These are phyloP conservation scores for Oxyura jamaicensis DNA, from an alignment of 2,113 vertebrate species.

Conservation along the genomic window DNA sequence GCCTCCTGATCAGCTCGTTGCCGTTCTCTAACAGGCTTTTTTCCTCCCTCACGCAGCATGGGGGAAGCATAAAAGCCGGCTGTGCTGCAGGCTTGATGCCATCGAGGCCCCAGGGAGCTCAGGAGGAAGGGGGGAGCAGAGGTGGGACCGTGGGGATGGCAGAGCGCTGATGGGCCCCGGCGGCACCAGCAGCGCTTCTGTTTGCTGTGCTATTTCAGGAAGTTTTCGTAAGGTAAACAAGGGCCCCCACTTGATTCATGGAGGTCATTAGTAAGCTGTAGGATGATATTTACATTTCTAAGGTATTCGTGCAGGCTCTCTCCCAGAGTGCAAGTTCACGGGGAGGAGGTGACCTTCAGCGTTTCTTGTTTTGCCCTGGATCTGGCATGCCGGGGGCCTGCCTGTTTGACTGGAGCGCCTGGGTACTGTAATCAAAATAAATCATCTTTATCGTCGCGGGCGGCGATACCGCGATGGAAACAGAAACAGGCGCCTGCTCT, in stretches of 20 bases:
- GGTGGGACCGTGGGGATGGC: accelerated
- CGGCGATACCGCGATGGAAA: neutral
- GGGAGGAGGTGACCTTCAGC: constrained; percentile 53
- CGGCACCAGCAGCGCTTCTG: neutral
- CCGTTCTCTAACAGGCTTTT: neutral
- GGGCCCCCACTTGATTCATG: constrained; percentile 33
- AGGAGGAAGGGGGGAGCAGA: neutral
- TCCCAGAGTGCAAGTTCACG: constrained; percentile 20
- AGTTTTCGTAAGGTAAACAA: constrained; percentile 37
- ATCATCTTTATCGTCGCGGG: constrained; percentile 37
- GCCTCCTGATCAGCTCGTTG: neutral
- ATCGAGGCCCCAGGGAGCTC: neutral
- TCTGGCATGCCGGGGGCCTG: neutral
- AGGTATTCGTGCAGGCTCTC: neutral
- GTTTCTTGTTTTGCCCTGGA: constrained; percentile 9
- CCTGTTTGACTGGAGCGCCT: constrained; percentile 33
- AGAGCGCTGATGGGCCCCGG: accelerated
- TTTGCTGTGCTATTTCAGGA: neutral
- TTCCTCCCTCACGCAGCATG: neutral
- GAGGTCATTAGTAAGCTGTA: constrained; percentile 5
- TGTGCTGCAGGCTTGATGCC: neutral
- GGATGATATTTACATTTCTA: constrained; percentile 46
- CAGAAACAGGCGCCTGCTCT: neutral
- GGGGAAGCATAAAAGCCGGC: neutral
- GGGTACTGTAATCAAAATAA: constrained; percentile 60